A percentile compares a stretch with the other conserved stretches of the same genome.
phyloP scores from a whole-genome alignment of 2,797 vertebrate species.

The Chaunax sp. region DNA sequence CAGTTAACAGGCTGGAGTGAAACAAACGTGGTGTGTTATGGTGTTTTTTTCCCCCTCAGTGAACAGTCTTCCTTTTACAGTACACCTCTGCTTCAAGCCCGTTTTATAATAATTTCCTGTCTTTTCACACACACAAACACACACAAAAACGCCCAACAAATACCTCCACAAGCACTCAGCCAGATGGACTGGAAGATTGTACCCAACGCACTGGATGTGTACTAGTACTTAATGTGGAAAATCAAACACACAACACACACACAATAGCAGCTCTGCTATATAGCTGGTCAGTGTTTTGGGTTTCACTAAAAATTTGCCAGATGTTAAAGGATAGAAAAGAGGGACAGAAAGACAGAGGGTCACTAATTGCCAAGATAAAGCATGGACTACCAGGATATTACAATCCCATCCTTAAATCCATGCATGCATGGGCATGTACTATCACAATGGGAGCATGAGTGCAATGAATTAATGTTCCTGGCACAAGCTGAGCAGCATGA shows the following conservation, averaged over 20 bases:
- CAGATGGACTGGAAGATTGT: slow-evolving; percentile 60
- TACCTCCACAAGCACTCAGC: slow-evolving; percentile 47
- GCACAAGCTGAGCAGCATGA: slow-evolving; percentile 17
- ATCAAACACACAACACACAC: slow-evolving; percentile 7
- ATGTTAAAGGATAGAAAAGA: slow-evolving; percentile 42
- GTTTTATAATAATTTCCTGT: slow-evolving; percentile 14
- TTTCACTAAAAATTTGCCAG: slow-evolving; percentile 33
- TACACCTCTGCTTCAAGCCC: not conserved
- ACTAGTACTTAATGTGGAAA: slow-evolving; percentile 23
- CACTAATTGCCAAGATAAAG: slow-evolving; percentile 33
- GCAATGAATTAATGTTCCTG: slow-evolving; percentile 29
- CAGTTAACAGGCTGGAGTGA: no score
- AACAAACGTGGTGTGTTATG: no score
- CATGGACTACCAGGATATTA: slow-evolving; percentile 1
- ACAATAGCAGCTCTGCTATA: slow-evolving; percentile 36
- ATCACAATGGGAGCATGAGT: not conserved
- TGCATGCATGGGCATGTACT: slow-evolving; percentile 1
- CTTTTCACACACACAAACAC: slow-evolving; percentile 2
- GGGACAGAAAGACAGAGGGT: slow-evolving; percentile 13
- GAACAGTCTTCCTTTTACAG: not conserved
- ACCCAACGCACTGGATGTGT: slow-evolving; percentile 31
- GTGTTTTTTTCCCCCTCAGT: no score
- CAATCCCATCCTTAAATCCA: slow-evolving; percentile 8
- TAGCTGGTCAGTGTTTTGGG: slow-evolving; percentile 56
- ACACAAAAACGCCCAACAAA: slow-evolving; percentile 34